Percentiles rank a stretch among this genome's conserved stretches.
Evolutionary conservation across 2,113 vertebrate genomes (phyloP).

Genomic region (Engraulis encrasicolus): DNA sequence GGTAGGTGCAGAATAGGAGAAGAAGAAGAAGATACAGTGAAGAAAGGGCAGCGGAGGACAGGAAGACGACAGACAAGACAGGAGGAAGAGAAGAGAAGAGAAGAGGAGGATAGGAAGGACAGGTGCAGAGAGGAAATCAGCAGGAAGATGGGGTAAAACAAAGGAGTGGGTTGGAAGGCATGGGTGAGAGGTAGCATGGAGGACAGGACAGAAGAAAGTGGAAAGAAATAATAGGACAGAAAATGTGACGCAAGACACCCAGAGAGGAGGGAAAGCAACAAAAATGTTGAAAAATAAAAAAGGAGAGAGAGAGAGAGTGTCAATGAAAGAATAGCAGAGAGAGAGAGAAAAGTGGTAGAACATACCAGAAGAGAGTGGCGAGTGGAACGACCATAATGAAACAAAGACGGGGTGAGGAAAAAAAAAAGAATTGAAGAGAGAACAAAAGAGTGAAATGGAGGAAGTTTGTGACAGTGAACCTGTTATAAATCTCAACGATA

Average conservation of each 20-base stretch:
- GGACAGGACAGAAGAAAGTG: neutral
- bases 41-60: slow-evolving; percentile 1
- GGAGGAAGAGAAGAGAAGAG: neutral
- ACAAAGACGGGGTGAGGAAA: slow-evolving; percentile 42
- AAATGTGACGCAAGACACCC: neutral
- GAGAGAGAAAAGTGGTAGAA: slow-evolving; percentile 24
- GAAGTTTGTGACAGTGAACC: neutral
- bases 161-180: no score
- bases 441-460: neutral
- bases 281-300: neutral
- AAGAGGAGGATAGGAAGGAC: neutral
- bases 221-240: neutral
- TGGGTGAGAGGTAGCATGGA: neutral
- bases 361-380: slow-evolving; percentile 33
- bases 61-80: neutral
- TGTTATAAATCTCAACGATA: neutral
- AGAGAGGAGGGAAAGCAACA: neutral
- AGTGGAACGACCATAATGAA: slow-evolving; percentile 50
- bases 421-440: neutral
- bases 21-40: neutral
- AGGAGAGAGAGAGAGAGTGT: neutral
- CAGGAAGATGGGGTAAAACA: neutral
- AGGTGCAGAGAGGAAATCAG: neutral
- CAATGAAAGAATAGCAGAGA: slow-evolving; percentile 19
- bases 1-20: neutral